These are phyloP conservation scores for Tenthredo livida DNA, from an alignment of 2,888 invertebrate genomes.

Conservation along the genomic window DNA sequence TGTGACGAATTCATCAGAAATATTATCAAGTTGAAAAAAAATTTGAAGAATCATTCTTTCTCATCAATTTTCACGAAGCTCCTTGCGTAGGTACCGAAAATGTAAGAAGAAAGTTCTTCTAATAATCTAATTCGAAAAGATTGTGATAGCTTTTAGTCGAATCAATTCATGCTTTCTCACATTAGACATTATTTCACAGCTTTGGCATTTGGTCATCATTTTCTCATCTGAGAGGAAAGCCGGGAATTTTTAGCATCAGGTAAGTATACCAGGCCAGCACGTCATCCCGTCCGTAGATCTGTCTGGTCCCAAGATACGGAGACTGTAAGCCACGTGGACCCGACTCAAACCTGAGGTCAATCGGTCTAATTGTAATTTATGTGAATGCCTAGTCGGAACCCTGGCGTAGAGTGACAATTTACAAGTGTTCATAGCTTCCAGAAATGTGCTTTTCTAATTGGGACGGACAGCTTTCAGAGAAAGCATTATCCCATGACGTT, in stretches of 20 bases:
- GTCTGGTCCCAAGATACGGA: background rate
- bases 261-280: background rate
- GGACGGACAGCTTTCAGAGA: background rate
- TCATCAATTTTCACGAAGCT: too few species aligned
- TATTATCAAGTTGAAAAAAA: background rate
- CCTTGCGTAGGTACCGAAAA: too few species aligned
- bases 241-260: background rate
- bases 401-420: background rate
- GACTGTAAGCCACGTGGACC: background rate
- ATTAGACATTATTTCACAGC: too few species aligned
- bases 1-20: background rate
- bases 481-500: background rate
- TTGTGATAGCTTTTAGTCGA: too few species aligned
- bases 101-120: too few species aligned
- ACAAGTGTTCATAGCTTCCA: background rate
- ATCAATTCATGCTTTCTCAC: too few species aligned
- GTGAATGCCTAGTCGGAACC: background rate
- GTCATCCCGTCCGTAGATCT: background rate
- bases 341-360: background rate
- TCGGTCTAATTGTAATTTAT: slow-evolving; percentile 39
- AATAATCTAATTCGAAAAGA: too few species aligned
- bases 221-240: background rate
- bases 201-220: background rate
- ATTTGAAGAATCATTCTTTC: too few species aligned
- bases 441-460: background rate